Evolutionary conservation across 2,888 invertebrate species (phyloP).

Genomic region (Keiferia lycopersicella): DNA sequence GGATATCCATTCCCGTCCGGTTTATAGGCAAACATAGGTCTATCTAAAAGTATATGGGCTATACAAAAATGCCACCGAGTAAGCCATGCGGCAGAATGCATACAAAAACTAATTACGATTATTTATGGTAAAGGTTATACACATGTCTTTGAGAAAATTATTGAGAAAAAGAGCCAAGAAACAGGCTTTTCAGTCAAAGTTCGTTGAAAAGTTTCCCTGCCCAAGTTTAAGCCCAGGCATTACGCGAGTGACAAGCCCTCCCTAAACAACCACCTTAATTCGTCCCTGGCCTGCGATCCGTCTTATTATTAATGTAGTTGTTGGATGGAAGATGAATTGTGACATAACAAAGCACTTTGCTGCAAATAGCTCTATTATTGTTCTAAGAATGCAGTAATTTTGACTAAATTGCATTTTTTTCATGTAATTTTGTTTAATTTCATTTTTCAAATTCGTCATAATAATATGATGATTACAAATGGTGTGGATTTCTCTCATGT

Average conservation of each 20-base stretch:
- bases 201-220: not conserved
- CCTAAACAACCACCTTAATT: constrained; percentile 4
- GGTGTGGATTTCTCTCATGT: no score
- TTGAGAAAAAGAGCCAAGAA: not conserved
- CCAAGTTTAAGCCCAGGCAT: not conserved
- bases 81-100: no score
- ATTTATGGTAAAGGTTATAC: no score
- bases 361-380: constrained; percentile 69
- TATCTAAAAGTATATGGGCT: no score
- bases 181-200: not conserved
- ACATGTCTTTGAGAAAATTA: no score
- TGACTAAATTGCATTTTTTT: constrained; percentile 49
- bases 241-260: not conserved
- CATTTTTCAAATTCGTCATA: no score
- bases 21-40: no score
- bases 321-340: constrained; percentile 69
- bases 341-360: constrained; percentile 78
- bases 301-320: constrained; percentile 72
- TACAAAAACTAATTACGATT: no score
- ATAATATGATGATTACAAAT: no score
- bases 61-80: no score
- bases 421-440: constrained; percentile 43
- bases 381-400: constrained; percentile 41
- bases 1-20: no score
- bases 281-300: constrained; percentile 47